These are phyloP conservation scores for Alentia gelatinosa DNA, from an alignment of 2,888 invertebrate genomes.

Conservation along the genomic window DNA sequence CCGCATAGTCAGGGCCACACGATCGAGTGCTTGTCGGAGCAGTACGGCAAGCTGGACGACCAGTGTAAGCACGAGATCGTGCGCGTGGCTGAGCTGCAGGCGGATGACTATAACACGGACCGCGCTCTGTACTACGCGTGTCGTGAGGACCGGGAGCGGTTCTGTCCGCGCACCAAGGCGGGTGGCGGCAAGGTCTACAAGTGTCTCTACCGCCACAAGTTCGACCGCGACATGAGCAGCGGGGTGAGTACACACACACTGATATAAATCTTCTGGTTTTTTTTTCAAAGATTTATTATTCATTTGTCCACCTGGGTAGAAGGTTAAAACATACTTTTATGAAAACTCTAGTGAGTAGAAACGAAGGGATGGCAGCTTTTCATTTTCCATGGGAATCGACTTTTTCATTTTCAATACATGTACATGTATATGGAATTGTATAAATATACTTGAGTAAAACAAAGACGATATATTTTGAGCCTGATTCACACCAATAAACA, in stretches of 20 bases:
- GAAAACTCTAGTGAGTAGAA: no score
- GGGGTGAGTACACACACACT: slow-evolving; percentile 74
- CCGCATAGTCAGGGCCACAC: slow-evolving; percentile 89
- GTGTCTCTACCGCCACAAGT: slow-evolving; percentile 92
- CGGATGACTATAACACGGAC: slow-evolving; percentile 93
- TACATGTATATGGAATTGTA: no score
- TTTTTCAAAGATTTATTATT: no score
- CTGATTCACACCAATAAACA: no score
- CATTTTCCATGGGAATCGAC: no score
- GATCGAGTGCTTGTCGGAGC: slow-evolving; percentile 90
- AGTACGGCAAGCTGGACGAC: slow-evolving; percentile 82
- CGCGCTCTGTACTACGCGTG: slow-evolving; percentile 94
- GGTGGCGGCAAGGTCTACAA: slow-evolving; percentile 93
- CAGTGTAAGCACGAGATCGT: slow-evolving; percentile 90
- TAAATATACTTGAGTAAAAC: no score
- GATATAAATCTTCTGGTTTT: no score
- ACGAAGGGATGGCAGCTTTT: no score
- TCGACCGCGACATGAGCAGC: slow-evolving; percentile 85
- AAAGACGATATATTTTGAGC: no score
- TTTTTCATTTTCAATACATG: no score
- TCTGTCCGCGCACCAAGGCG: slow-evolving; percentile 88
- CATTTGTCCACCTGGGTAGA: no score
- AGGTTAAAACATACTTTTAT: no score
- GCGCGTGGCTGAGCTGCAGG: slow-evolving; percentile 92
- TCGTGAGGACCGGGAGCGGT: slow-evolving; percentile 87